Conservation (phyloP, 2,888 invertebrate species). For the Drosophila siamana region DNA sequence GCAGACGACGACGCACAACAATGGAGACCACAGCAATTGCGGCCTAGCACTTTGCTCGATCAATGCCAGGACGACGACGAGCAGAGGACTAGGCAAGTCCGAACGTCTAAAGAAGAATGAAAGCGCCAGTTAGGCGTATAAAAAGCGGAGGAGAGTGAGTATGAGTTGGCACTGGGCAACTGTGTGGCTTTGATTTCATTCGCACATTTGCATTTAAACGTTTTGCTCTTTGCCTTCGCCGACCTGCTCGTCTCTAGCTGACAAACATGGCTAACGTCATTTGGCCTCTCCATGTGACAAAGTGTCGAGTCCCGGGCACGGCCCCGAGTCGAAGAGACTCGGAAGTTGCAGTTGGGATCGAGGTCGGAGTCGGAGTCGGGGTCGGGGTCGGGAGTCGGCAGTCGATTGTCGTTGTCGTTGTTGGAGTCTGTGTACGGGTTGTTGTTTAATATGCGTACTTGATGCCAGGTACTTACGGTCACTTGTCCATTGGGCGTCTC, state of each 20-base stretch:
- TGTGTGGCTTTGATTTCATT: constrained; percentile 65
- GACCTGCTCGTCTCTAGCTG: background rate
- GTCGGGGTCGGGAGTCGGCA: background rate
- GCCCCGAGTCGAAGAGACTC: constrained; percentile 8
- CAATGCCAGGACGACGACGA: constrained; percentile 5
- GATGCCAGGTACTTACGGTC: constrained; percentile 89
- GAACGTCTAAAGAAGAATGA: constrained; percentile 2
- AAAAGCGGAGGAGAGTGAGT: constrained; percentile 8
- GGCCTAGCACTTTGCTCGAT: constrained; percentile 57
- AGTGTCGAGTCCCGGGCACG: constrained; percentile 40
- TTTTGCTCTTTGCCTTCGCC: constrained; percentile 13
- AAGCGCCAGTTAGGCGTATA: too few species aligned
- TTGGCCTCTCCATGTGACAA: constrained; percentile 59
- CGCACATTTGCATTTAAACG: constrained; percentile 68
- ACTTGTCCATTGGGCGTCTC: constrained; percentile 99
- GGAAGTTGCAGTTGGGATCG: too few species aligned
- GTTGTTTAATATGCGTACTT: constrained; percentile 64
- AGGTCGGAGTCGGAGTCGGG: background rate
- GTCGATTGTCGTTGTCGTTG: constrained; percentile 14
- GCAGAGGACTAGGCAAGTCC: background rate
- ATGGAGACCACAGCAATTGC: constrained; percentile 65
- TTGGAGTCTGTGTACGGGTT: constrained; percentile 7
- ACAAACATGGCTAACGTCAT: constrained; percentile 61
- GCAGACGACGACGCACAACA: constrained; percentile 26
- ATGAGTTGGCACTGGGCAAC: constrained; percentile 31